Evolutionary conservation across 2,113 vertebrate species (phyloP), one percentile per base, ranked within the genome.

Genomic region (Rhagologus leucostigma): DNA sequence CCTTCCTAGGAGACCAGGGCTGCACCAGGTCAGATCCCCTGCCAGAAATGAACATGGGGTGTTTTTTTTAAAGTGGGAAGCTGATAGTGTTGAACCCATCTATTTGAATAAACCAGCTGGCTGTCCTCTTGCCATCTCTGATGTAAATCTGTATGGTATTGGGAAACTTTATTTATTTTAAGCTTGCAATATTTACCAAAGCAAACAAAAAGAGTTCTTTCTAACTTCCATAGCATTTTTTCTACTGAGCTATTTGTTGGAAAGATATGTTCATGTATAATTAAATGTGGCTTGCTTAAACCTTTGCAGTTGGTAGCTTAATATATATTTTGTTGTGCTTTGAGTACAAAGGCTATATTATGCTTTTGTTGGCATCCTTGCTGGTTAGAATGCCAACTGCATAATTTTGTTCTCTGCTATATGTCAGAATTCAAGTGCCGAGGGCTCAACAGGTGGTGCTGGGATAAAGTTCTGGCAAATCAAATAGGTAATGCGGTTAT

Each of bases 401-500:
- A 92, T 97, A 97, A 98, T 98, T 97, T 87, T 92, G 88, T 92
- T 96, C 97, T 97, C 97, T 97, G 98, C 97, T 97, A 29, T 96
- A 96, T 98, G 97, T 98, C 98, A 98, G 96, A 59, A 92, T 96
- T 94, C 24, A 42, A 98, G 94, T 89, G 98, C 98, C 92, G 93
- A 95, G 94, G 97, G 97, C 98, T 97, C 97, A 97, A 97, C 98
- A 98, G 98, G 98, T 98, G 98, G 98, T 96, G 95, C 70, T 96
- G 90, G 97, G 97, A 97, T 97, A 98, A 98, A 97, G 95, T 97
- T 98, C 96, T 98, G 98, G 98, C 98, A 98, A 98, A 97, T 98
- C 98, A 98, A 96, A 96, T 86, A 97, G 95, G 97, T 97, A 97
- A 97, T 57, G 95, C 41, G 12, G 97, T 98, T 98, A 98, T 98